These are phyloP conservation scores for Rhingia rostrata DNA, from an alignment of 2,888 invertebrate genomes.

Conservation along the genomic window DNA sequence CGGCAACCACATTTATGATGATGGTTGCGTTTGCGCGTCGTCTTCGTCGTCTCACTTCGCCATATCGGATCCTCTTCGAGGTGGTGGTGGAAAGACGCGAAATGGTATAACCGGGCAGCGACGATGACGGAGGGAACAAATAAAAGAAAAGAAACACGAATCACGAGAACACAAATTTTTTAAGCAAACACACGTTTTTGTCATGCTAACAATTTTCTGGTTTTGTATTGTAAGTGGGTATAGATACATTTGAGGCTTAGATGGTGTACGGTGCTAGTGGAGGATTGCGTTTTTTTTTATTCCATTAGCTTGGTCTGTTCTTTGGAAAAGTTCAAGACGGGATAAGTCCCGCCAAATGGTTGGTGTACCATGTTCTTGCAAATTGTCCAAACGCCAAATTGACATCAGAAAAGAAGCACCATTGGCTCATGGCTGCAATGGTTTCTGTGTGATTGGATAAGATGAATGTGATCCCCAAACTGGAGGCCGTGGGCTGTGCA, in stretches of 20 bases:
- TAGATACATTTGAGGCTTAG: conserved; percentile 51
- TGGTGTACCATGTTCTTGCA: conserved; percentile 46
- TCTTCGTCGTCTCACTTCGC: conserved; percentile 25
- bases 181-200: conserved; percentile 74
- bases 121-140: conserved; percentile 1
- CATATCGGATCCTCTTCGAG: background rate
- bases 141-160: conserved; percentile 57
- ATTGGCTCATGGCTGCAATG: background rate
- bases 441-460: no score
- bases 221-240: conserved; percentile 69
- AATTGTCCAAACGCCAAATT: conserved; percentile 46
- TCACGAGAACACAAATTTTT: conserved; percentile 73
- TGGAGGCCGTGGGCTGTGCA: no score
- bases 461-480: no score
- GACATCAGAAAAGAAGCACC: conserved; percentile 26
- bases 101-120: conserved; percentile 20
- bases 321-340: conserved; percentile 37
- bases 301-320: conserved; percentile 32
- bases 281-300: conserved; percentile 4
- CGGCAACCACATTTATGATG: conserved; percentile 17
- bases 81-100: conserved; percentile 30
- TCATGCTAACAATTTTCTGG: conserved; percentile 73
- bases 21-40: conserved; percentile 49
- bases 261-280: background rate
- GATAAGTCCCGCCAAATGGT: background rate